phyloP scores from a whole-genome alignment of 2,888 invertebrate species.

The Ennomos quercinarius region DNA sequence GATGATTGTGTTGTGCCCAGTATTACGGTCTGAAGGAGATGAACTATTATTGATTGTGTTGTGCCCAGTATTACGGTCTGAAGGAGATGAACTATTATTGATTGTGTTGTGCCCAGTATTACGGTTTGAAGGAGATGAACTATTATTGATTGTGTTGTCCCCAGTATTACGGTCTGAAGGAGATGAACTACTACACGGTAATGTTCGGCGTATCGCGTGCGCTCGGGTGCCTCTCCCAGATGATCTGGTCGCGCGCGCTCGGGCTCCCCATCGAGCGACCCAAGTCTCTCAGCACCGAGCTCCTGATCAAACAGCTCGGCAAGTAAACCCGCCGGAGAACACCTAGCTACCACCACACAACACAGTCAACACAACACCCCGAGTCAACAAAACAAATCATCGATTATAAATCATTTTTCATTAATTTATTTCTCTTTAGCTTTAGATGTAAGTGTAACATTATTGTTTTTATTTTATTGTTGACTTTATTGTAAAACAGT shows the following conservation, averaged over 20 bases:
- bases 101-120: too few species aligned
- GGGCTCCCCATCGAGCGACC: slow-evolving; percentile 94
- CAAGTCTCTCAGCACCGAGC: slow-evolving; percentile 92
- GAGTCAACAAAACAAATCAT: slow-evolving; percentile 15
- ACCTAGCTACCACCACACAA: slow-evolving; percentile 1
- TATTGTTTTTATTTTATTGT: slow-evolving; percentile 51
- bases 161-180: slow-evolving; percentile 95
- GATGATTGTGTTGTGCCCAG: too few species aligned
- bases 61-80: too few species aligned
- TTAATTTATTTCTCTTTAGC: slow-evolving; percentile 34
- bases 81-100: too few species aligned
- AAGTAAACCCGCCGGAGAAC: slow-evolving; percentile 56
- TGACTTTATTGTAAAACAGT: slow-evolving; percentile 50
- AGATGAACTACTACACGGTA: slow-evolving; percentile 97
- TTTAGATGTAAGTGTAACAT: slow-evolving; percentile 54
- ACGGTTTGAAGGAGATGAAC: too few species aligned
- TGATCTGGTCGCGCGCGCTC: slow-evolving; percentile 95
- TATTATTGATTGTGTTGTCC: slow-evolving; percentile 8
- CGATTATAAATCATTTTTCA: slow-evolving; percentile 3
- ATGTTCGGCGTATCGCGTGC: slow-evolving; percentile 96
- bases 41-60: too few species aligned
- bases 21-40: too few species aligned
- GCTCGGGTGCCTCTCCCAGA: slow-evolving; percentile 92
- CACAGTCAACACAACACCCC: slow-evolving; percentile 32
- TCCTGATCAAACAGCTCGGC: slow-evolving; percentile 77